Evolutionary conservation across 2,888 invertebrate genomes (phyloP).

Genomic region (Sinodicranocentrus sp.): DNA sequence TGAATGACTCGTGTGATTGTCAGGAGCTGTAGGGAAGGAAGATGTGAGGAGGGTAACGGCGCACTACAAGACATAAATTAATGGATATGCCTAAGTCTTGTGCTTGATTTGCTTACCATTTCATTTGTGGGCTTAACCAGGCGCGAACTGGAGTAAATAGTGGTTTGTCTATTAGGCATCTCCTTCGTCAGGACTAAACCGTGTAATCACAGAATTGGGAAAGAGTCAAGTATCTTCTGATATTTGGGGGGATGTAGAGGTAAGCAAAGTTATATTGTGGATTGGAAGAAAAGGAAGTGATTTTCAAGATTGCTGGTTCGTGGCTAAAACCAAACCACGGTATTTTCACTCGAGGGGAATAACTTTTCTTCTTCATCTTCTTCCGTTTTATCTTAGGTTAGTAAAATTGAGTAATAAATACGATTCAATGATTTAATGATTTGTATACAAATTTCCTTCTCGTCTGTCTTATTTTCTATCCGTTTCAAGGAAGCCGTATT

Average conservation of each 20-base stretch:
- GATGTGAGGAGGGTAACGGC: constrained; percentile 9
- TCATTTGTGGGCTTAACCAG: constrained; percentile 66
- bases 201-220: no score
- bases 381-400: no score
- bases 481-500: no score
- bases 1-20: constrained; percentile 65
- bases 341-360: no score
- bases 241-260: background rate
- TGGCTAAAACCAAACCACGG: constrained; percentile 11
- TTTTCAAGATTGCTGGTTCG: constrained; percentile 10
- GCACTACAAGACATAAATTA: constrained; percentile 66
- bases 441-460: background rate
- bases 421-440: no score
- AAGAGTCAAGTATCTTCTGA: no score
- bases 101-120: constrained; percentile 64
- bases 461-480: background rate
- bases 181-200: constrained; percentile 21
- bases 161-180: constrained; percentile 59
- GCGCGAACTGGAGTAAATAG: constrained; percentile 61
- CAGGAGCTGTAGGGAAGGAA: constrained; percentile 37
- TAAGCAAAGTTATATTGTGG: background rate
- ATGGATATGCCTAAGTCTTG: constrained; percentile 55
- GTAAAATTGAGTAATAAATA: no score
- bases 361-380: no score
- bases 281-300: constrained; percentile 3